Evolutionary conservation across 2,113 vertebrate genomes (phyloP).

Genomic region (Delphinus delphis): DNA sequence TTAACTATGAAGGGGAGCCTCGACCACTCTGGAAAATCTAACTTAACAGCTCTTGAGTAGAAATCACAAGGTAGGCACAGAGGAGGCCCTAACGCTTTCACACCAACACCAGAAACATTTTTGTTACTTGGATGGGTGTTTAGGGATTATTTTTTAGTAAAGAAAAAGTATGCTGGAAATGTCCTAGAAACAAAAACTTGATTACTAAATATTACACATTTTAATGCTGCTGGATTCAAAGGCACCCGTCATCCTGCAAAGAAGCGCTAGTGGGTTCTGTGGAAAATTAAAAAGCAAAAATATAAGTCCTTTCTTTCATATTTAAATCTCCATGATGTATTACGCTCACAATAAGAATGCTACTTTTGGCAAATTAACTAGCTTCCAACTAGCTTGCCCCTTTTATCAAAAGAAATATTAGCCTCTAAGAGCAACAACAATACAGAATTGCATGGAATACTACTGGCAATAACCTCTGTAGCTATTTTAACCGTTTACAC

Average conservation of each 20-base stretch:
- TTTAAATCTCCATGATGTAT: constrained; percentile 34
- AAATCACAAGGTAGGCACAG: neutral
- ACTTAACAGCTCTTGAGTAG: neutral
- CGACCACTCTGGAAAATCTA: neutral
- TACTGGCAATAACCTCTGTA: neutral
- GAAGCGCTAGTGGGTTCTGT: neutral
- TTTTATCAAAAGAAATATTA: constrained; percentile 37
- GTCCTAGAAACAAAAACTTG: constrained; percentile 31
- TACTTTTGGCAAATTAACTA: constrained; percentile 53
- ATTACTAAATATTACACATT: neutral
- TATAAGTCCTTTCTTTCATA: neutral
- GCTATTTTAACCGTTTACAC: neutral
- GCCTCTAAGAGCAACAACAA: constrained; percentile 27
- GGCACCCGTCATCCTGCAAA: neutral
- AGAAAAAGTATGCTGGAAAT: neutral
- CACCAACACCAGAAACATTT: neutral
- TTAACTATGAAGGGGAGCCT: neutral
- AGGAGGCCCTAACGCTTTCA: neutral
- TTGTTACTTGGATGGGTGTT: neutral
- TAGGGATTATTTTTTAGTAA: neutral
- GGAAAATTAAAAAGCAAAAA: neutral
- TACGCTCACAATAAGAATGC: neutral
- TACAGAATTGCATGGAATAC: neutral
- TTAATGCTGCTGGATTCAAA: neutral
- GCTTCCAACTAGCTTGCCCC: constrained; percentile 24